A percentile compares a stretch with the other conserved stretches of the same genome.
phyloP scores from a whole-genome alignment of 2,797 vertebrate species.

The Diceros bicornis region DNA sequence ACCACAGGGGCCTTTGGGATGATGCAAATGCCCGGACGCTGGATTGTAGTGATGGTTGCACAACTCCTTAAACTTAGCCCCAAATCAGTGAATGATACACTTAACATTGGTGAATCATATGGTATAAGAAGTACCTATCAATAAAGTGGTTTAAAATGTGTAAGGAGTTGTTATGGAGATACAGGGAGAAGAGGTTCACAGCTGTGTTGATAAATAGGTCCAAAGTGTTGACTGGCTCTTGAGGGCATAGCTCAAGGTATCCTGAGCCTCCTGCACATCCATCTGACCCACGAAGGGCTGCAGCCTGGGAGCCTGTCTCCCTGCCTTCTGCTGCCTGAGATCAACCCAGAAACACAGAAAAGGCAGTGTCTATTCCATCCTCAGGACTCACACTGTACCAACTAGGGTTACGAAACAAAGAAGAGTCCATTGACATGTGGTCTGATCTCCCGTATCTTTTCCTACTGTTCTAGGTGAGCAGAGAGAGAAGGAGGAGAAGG shows the following conservation, averaged over 20 bases:
- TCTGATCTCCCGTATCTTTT: not conserved
- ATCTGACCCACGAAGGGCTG: no score
- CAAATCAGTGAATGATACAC: not conserved
- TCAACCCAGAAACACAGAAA: not conserved
- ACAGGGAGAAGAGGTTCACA: not conserved
- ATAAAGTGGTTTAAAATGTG: no score
- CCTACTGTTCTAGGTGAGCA: not conserved
- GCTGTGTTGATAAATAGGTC: not conserved
- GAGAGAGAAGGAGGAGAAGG: not conserved
- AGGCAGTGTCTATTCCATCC: not conserved
- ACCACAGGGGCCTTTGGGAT: no score
- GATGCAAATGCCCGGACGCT: fast-evolving
- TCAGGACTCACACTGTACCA: not conserved
- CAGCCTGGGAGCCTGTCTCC: not conserved
- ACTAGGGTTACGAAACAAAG: not conserved
- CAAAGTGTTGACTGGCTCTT: no score
- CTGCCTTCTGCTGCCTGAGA: not conserved
- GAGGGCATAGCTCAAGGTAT: no score
- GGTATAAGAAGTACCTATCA: no score
- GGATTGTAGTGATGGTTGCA: not conserved
- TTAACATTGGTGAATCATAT: no score
- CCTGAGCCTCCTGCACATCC: no score
- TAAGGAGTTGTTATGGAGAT: no score
- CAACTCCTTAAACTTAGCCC: not conserved
- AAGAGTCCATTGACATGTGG: not conserved